Conservation (phyloP, 1,140 invertebrate genomes). For the Pantala flavescens region DNA sequence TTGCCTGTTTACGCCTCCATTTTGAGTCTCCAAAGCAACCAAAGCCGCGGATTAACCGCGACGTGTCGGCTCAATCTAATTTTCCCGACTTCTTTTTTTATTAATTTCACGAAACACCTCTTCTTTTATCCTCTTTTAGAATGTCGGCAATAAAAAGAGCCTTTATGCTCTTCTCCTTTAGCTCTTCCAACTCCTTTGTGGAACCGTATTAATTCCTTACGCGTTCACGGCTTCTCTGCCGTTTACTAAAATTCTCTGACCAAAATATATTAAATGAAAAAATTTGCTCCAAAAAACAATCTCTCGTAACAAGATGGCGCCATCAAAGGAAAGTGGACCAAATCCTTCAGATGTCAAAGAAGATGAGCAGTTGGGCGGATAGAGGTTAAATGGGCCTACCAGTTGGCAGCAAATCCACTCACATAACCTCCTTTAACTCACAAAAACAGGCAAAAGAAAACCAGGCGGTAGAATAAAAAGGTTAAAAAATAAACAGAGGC, state of each 20-base stretch:
- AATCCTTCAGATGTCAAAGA: background rate
- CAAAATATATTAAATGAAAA: too few relatives aligned
- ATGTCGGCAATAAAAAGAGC: too few relatives aligned
- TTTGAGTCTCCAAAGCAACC: background rate
- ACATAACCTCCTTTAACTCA: too few relatives aligned
- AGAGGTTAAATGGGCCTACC: background rate
- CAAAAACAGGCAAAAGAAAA: background rate
- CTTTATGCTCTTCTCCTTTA: too few relatives aligned
- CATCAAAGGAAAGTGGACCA: background rate
- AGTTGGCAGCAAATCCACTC: too few relatives aligned
- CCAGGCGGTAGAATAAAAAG: background rate
- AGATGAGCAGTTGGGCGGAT: background rate
- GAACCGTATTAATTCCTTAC: too few relatives aligned
- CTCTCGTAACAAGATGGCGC: background rate
- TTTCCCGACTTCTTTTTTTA: background rate
- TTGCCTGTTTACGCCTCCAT: background rate
- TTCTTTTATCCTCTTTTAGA: too few relatives aligned
- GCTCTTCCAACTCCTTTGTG: too few relatives aligned
- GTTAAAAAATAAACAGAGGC: background rate
- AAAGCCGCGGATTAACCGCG: background rate
- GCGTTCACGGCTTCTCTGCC: too few relatives aligned
- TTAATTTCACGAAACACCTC: too few relatives aligned
- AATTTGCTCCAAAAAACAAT: too few relatives aligned
- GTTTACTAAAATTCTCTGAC: too few relatives aligned
- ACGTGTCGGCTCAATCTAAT: constrained; percentile 1